Evolutionary conservation across 2,113 vertebrate genomes (phyloP), one percentile per base, ranked within the genome.

Genomic region (Pithys albifrons): DNA sequence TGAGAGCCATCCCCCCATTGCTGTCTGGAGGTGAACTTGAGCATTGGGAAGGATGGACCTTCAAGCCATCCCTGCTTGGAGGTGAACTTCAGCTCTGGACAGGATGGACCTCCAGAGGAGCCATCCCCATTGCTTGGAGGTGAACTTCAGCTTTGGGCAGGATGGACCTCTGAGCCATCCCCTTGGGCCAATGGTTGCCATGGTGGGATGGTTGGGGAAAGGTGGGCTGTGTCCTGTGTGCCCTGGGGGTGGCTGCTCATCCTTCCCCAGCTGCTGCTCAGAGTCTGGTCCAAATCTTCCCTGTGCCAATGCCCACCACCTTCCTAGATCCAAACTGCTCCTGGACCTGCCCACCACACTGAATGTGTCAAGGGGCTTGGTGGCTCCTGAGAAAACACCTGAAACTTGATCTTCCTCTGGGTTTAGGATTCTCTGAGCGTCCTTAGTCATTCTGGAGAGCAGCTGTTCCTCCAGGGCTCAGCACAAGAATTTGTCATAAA

Each of bases 151-250:
- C 41, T 41, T 13, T 41, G 41, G 41, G 41, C 41, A 41, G 41
- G 41, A 41, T 41, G 41, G 41, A 41, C 41, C 13, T 14, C 41
- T 14, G 2, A 35, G 58, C n/a, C 43, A 37, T 43, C 7, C 27
- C 29, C 20, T 5, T 33, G 43, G 72, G 61, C 23, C 37, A 43
- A 12, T 12, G 27, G 48, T 12, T 14, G 37, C 29, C 19, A 2
- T 0, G 49, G 49, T n/a, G 58, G 75, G 65, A 12, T 3, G 25
- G 51, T 6, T 22, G 41, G 46, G 85, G 52, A 82, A 13, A n/a
- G 0, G 6, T 6, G 48, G 75, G 27, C 15, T 3, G 10, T 8
- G 14, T 10, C 14, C 17, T 9, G 19, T 20, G 20, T 1, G 2
- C 24, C 41, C 51, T 35, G 46, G 62, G 33, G 19, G 14, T 8